Percentiles rank a stretch among this genome's conserved stretches.
Conservation (phyloP, 2,888 invertebrate species). For the Patella caerulea region DNA sequence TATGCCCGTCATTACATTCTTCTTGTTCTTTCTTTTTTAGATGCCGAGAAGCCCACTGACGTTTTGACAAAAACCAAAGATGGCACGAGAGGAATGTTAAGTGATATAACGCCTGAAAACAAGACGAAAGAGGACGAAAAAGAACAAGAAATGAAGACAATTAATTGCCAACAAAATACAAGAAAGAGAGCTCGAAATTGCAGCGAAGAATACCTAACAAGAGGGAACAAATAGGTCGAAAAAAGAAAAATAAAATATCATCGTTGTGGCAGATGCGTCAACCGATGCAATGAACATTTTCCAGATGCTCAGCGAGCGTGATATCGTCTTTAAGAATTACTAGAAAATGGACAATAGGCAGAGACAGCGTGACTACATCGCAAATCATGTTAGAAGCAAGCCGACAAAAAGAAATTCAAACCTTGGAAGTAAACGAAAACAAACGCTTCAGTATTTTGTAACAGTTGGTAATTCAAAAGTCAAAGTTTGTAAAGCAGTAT, state of each 20-base stretch:
- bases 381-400: background rate
- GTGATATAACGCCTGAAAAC: background rate
- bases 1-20: too few relatives aligned
- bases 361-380: background rate
- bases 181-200: background rate
- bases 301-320: background rate
- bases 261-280: background rate
- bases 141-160: background rate
- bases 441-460: background rate
- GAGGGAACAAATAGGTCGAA: background rate
- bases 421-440: background rate
- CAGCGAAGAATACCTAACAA: background rate
- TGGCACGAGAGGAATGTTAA: too few relatives aligned
- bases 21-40: too few relatives aligned
- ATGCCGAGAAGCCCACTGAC: too few relatives aligned
- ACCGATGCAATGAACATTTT: background rate
- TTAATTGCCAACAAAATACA: background rate
- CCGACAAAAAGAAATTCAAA: background rate
- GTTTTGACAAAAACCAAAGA: too few relatives aligned
- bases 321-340: background rate
- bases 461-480: background rate
- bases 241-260: background rate
- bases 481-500: background rate
- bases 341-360: background rate
- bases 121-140: background rate